Evolutionary conservation across 2,113 vertebrate species (phyloP).

Genomic region (Oryzias celebensis): DNA sequence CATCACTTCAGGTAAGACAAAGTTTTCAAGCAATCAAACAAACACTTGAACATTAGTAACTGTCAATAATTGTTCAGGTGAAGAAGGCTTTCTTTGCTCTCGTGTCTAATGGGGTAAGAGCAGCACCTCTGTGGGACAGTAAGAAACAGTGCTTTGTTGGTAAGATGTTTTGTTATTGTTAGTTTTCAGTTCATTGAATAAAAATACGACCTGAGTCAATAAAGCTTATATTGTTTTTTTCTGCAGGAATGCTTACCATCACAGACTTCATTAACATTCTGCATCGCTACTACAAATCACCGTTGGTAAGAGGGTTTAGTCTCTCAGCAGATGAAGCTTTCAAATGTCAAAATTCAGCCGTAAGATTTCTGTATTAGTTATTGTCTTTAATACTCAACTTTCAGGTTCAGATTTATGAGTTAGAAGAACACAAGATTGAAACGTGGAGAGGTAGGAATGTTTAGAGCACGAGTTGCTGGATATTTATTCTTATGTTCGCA

Average conservation of each 20-base stretch:
- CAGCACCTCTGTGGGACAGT: constrained; percentile 96
- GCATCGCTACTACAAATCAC: constrained; percentile 97
- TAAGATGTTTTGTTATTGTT: constrained; percentile 57
- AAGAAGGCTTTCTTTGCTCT: constrained; percentile 98
- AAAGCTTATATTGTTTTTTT: neutral
- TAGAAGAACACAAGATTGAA: constrained; percentile 98
- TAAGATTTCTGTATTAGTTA: neutral
- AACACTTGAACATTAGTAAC: neutral
- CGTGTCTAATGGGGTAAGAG: constrained; percentile 94
- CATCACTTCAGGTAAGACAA: constrained; percentile 87
- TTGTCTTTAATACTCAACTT: constrained; percentile 11
- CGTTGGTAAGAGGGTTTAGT: constrained; percentile 82
- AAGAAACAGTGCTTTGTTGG: constrained; percentile 97
- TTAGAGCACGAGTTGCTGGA: neutral
- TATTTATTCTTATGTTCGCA: neutral
- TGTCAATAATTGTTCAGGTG: constrained; percentile 75
- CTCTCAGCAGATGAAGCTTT: neutral
- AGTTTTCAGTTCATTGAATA: neutral
- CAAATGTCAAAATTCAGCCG: neutral
- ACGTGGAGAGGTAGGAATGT: constrained; percentile 91
- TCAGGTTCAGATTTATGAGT: constrained; percentile 97
- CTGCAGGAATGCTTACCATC: constrained; percentile 93
- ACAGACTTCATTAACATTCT: constrained; percentile 99
- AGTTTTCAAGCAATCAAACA: neutral
- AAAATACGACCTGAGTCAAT: neutral